Evolutionary conservation across 2,113 vertebrate genomes (phyloP).

Genomic region (Alligator sinensis): DNA sequence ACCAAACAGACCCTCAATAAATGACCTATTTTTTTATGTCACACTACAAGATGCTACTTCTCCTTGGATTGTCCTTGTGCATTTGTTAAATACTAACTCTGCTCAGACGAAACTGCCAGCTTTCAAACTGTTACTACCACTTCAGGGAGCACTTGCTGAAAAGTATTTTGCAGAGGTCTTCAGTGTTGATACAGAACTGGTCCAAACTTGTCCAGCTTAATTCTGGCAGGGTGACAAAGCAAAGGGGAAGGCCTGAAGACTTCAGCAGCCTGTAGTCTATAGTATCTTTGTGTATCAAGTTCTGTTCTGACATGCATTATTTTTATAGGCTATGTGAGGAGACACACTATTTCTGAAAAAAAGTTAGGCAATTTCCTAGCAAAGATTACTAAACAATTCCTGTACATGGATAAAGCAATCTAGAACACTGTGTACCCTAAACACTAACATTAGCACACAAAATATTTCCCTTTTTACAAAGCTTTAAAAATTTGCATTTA

Average conservation of each 20-base stretch:
- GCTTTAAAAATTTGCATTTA: neutral
- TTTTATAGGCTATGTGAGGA: neutral
- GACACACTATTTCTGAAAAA: neutral
- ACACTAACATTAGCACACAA: neutral
- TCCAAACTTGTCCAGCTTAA: neutral
- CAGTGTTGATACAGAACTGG: neutral
- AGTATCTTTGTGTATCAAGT: neutral
- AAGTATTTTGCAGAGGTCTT: neutral
- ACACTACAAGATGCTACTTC: neutral
- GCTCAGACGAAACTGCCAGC: neutral
- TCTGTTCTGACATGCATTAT: neutral
- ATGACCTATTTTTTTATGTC: fast-evolving
- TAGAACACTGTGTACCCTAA: neutral
- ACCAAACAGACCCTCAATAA: neutral
- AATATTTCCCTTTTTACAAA: neutral
- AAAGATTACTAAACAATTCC: neutral
- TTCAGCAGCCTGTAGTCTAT: neutral
- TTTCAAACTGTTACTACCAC: neutral
- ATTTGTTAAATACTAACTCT: neutral
- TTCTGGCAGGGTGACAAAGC: neutral
- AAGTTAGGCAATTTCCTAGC: neutral
- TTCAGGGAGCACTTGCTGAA: slow-evolving; percentile 20
- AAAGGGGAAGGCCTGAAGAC: neutral
- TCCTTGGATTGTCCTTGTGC: neutral
- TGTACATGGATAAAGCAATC: fast-evolving